These are phyloP conservation scores for Morus bassanus DNA, from an alignment of 2,797 vertebrate species.

Conservation along the genomic window DNA sequence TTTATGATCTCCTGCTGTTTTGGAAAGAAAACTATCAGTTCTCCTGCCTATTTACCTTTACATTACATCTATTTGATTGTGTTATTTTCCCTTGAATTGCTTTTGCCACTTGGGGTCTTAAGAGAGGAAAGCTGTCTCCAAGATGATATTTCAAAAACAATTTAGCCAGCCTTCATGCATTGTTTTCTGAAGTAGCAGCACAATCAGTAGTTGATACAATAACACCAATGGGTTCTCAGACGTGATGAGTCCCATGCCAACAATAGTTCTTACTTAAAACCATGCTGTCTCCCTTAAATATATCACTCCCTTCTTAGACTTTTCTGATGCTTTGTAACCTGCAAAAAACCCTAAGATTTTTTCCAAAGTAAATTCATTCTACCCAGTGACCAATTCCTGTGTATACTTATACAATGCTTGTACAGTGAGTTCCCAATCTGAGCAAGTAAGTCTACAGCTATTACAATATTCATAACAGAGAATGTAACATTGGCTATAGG, in stretches of 20 bases:
- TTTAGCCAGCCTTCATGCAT: neutral
- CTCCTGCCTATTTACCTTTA: constrained; percentile 1
- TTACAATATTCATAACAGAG: neutral
- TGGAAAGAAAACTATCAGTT: neutral
- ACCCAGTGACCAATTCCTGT: neutral
- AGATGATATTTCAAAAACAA: constrained; percentile 41
- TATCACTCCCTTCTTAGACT: neutral
- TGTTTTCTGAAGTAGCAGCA: constrained; percentile 7
- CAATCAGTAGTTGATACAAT: neutral
- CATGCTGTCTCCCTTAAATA: neutral
- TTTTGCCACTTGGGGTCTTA: constrained; percentile 32
- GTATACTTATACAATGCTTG: neutral
- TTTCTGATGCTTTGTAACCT: neutral
- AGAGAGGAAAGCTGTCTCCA: constrained; percentile 8
- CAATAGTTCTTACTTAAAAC: neutral
- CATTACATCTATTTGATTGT: neutral
- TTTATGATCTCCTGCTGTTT: neutral
- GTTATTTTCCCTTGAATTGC: constrained; percentile 29
- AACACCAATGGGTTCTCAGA: neutral
- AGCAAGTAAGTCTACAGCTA: neutral
- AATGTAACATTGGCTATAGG: neutral
- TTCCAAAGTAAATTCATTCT: neutral
- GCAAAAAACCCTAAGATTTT: neutral
- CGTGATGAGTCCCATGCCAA: neutral
- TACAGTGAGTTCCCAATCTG: neutral